A percentile compares a stretch with the other conserved stretches of the same genome.
Conservation (phyloP, 2,113 vertebrate species). For the Donacobius atricapilla region DNA sequence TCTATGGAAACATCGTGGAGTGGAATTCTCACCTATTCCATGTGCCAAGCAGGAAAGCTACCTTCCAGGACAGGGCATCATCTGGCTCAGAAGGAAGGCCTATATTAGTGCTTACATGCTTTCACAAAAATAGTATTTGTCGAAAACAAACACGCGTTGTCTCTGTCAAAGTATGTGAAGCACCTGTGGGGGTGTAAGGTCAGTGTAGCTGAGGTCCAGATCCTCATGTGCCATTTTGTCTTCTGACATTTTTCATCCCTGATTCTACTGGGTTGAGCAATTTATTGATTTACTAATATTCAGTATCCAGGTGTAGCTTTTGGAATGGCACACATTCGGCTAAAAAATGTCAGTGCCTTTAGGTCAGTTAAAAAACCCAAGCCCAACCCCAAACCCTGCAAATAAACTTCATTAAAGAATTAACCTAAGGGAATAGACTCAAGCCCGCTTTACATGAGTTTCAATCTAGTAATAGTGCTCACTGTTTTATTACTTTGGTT, state of each 20-base stretch:
- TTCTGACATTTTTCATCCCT: not conserved
- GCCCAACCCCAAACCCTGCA: not conserved
- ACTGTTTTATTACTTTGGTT: constrained; percentile 26
- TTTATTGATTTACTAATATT: not conserved
- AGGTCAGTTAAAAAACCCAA: not conserved
- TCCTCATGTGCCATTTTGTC: not conserved
- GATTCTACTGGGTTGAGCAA: not conserved
- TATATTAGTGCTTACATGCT: accelerated
- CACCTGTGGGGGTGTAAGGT: not conserved
- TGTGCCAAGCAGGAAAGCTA: not conserved
- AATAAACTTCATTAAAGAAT: not conserved
- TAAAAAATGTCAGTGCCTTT: not conserved
- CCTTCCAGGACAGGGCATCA: not conserved
- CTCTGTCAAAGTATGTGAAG: not conserved
- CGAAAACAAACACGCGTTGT: not conserved
- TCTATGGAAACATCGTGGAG: accelerated
- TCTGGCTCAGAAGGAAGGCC: not conserved
- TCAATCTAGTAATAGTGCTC: not conserved
- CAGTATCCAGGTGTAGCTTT: not conserved
- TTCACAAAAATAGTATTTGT: not conserved
- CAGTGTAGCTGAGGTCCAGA: not conserved
- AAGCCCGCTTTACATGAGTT: not conserved
- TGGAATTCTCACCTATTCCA: not conserved
- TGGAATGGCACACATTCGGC: not conserved
- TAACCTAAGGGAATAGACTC: not conserved